Evolutionary conservation across 2,888 invertebrate genomes (phyloP).

Genomic region (Branchellion lobata): DNA sequence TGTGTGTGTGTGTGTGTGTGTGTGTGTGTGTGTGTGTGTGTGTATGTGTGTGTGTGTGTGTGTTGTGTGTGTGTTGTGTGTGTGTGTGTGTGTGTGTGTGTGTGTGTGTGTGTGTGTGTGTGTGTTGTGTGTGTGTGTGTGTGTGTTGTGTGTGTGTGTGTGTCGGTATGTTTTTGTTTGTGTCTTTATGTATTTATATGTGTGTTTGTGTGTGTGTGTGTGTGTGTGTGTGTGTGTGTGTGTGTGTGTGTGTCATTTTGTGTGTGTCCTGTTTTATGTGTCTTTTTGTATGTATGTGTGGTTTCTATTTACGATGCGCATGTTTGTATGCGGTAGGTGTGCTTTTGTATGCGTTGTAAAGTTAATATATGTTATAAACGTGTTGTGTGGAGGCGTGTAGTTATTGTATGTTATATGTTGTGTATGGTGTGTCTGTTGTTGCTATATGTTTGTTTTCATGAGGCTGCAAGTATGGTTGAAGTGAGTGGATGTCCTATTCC

Average conservation of each 20-base stretch:
- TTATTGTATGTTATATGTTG: no score
- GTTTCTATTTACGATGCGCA: not conserved
- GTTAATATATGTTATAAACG: no score
- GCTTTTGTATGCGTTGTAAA: no score
- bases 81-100: constrained; percentile 16
- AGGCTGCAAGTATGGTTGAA: no score
- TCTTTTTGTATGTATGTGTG: not conserved
- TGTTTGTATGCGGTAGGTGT: no score
- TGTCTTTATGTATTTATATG: not conserved
- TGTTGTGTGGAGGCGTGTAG: no score
- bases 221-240: constrained; percentile 18
- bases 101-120: constrained; percentile 17
- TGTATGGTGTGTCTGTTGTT: no score
- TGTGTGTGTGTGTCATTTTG: not conserved
- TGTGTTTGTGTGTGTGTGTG: constrained; percentile 11
- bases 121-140: not conserved
- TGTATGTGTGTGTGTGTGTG: constrained; percentile 16
- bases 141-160: constrained; percentile 5
- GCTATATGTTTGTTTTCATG: no score
- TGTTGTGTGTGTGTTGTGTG: no score
- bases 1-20: constrained; percentile 20
- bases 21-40: constrained; percentile 20
- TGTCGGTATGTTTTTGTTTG: not conserved
- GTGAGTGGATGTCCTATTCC: not conserved
- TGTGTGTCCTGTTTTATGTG: not conserved